Percentiles rank a stretch among this genome's conserved stretches.
These are phyloP conservation scores for Lasius platythorax DNA, from an alignment of 2,888 invertebrate genomes.

Conservation along the genomic window DNA sequence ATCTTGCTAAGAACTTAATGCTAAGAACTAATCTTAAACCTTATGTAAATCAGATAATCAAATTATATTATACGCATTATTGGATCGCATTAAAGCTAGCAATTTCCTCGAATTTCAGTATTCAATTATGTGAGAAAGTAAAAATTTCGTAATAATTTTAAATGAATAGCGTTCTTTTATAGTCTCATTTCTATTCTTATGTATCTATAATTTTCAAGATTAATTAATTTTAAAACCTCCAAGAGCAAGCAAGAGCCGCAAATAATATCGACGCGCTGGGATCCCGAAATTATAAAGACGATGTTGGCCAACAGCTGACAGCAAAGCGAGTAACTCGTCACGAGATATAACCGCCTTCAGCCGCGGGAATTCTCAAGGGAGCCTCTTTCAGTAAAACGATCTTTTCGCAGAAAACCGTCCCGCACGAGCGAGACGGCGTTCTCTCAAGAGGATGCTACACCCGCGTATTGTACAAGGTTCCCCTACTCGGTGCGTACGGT, in stretches of 20 bases:
- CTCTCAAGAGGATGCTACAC: slow-evolving; percentile 74
- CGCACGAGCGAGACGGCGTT: slow-evolving; percentile 33
- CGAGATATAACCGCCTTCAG: slow-evolving; percentile 52
- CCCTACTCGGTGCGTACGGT: not conserved
- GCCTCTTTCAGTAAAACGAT: slow-evolving; percentile 60
- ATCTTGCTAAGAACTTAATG: slow-evolving; percentile 22
- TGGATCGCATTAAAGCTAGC: not conserved
- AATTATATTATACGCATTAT: not conserved
- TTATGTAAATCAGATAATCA: slow-evolving; percentile 13
- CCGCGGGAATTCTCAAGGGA: not conserved
- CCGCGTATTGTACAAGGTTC: slow-evolving; percentile 70
- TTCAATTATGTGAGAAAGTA: not conserved
- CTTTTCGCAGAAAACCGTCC: slow-evolving; percentile 65
- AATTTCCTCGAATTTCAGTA: not conserved
- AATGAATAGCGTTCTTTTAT: not conserved
- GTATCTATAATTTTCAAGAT: not conserved
- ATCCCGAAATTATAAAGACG: not conserved
- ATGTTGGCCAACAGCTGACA: slow-evolving; percentile 8
- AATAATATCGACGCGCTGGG: not conserved
- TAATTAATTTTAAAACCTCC: not conserved
- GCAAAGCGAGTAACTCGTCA: slow-evolving; percentile 62
- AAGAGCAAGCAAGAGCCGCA: not conserved
- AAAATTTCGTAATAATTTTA: not conserved
- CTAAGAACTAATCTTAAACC: slow-evolving; percentile 11
- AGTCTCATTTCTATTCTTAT: not conserved